Evolutionary conservation across 1,140 invertebrate genomes (phyloP), one percentile per base, ranked within the genome.

Genomic region (Lerema accius): DNA sequence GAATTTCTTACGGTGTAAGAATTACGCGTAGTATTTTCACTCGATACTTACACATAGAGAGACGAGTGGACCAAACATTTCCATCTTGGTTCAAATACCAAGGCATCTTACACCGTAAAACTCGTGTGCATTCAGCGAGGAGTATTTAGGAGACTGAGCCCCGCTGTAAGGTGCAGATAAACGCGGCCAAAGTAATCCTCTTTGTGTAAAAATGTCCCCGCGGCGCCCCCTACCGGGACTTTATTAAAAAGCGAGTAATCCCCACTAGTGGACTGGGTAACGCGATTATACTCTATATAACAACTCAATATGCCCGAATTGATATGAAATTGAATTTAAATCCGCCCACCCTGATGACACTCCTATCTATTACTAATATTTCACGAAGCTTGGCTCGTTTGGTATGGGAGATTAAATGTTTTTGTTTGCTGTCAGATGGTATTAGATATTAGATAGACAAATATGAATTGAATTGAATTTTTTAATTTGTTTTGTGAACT

Each of bases 181-280:
- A 90, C 87, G 74, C 58, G 80, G 78, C 77, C 82, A 69, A 78
- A 89, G 80, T 90, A 90, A 90, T 90, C 87, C 87, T 78, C 84
- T 88, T 89, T 89, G 85, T 90, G 79, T 82, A 90, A 90, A 90
- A 90, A 90, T 87, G 86, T 89, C 85, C 87, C 83, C 81, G 67
- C 74, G 78, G 80, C 81, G 73, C 81, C 84, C 82, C 84, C 84
- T 77, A 71, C 75, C 67, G 78, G 80, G 73, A 86, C 84, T 86
- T 90, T 87, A 90, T 90, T 90, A 90, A 90, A 90, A 90, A 88
- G 82, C 82, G 75, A 72, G 84, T 90, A 90, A 88, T 87, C 86
- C 78, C 69, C 79, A 82, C 82, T 89, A 89, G 83, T 87, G 80
- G 87, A 87, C 78, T 82, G 84, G 71, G 78, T 90, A 87, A 90